A percentile compares a stretch with the other conserved stretches of the same genome.
Conservation (phyloP, 2,797 vertebrate genomes). For the Orientallactaga sibirica region DNA sequence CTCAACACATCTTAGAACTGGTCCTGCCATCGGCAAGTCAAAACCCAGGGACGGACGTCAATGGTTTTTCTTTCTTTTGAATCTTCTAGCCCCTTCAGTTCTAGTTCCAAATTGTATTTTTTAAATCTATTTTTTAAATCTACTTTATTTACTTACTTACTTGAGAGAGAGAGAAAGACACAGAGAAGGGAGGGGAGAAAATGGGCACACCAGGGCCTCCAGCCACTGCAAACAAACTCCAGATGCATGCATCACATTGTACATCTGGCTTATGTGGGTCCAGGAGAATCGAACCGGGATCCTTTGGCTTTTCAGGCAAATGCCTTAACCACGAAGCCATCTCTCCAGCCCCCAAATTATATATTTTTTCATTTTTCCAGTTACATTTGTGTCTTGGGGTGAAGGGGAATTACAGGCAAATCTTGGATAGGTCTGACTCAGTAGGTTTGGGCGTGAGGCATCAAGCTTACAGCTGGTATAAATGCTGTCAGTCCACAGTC, state of each 20-base stretch:
- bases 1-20: not conserved
- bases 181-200: too few species aligned
- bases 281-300: too few species aligned
- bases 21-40: not conserved
- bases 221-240: too few species aligned
- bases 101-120: not conserved
- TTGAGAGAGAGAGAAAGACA: too few species aligned
- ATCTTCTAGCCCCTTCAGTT: not conserved
- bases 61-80: constrained; percentile 3
- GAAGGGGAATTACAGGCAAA: not conserved
- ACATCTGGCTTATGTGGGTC: too few species aligned
- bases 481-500: not conserved
- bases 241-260: too few species aligned
- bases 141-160: not conserved
- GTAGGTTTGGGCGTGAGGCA: not conserved
- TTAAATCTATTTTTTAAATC: not conserved
- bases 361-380: not conserved
- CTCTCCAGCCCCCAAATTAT: not conserved
- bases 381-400: not conserved
- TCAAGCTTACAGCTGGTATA: not conserved
- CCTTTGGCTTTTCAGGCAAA: too few species aligned
- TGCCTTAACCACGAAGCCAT: not conserved
- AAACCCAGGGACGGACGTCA: not conserved
- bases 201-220: too few species aligned
- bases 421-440: not conserved